phyloP scores from a whole-genome alignment of 2,888 invertebrate species.

The Seladonia tumulorum region DNA sequence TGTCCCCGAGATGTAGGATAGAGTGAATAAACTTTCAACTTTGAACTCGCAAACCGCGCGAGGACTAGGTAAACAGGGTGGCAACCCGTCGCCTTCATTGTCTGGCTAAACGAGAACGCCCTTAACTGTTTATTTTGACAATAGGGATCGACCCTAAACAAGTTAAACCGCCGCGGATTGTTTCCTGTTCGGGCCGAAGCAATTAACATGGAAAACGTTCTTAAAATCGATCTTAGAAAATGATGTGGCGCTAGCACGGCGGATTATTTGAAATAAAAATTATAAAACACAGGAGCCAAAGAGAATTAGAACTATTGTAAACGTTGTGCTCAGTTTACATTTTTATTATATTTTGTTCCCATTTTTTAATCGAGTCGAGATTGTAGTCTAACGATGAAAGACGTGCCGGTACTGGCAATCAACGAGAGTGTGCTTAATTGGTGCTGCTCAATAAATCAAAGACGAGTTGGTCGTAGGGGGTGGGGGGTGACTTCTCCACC shows the following conservation, averaged over 20 bases:
- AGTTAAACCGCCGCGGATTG: neutral
- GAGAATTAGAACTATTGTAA: no score
- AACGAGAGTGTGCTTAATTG: neutral
- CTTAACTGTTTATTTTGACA: neutral
- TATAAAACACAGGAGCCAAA: no score
- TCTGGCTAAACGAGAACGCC: neutral
- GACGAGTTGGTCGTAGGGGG: neutral
- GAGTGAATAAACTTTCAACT: constrained; percentile 39
- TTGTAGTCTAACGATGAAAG: neutral
- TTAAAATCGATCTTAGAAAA: neutral
- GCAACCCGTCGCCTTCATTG: neutral
- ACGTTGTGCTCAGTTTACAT: no score
- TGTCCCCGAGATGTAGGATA: constrained; percentile 37
- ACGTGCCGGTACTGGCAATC: neutral
- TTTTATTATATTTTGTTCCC: no score
- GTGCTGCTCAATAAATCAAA: neutral
- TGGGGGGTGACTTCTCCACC: neutral
- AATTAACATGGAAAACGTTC: neutral
- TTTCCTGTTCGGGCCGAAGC: neutral
- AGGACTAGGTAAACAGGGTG: neutral
- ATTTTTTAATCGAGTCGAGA: neutral
- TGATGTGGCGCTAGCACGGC: no score
- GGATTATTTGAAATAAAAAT: no score
- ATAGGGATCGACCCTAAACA: neutral
- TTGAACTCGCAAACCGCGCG: constrained; percentile 2